Base-by-base conservation (phyloP, 1,140 invertebrate species). In the Lepidotrigona ventralis region DNA sequence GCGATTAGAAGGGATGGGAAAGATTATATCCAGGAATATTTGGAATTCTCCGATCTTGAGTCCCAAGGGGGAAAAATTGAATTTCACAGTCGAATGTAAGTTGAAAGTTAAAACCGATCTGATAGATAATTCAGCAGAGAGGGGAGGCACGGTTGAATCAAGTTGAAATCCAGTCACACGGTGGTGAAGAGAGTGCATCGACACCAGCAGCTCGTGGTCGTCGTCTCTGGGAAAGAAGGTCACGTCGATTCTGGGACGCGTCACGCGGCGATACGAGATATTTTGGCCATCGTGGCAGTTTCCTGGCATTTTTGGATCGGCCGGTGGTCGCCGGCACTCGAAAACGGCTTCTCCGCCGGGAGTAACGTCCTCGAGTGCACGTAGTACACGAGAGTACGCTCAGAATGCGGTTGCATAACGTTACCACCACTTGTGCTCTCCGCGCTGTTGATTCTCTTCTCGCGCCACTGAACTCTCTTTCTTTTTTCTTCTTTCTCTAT, bases 401-500 rank as follows among this genome's bases (percentile, higher is more conserved):
- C 76, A 88, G 89, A 89, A 89, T 89, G 88, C 85, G 81, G 86
- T 89, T 90, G 88, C 88, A 87, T 90, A 90, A 90, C 82, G 78
- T 60, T 63, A 14, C n/a, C 66, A 33, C 60, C 60, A 60, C 85
- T 71, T 26, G 14, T 17, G 8, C 39, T 46, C 39, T 46, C 6
- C 8, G 39, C 39, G 17, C 26, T 21, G 26, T 19, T 26, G 64
- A 15, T 11, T 66, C 29, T 66, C 26, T 66, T 23, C 46, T 60
- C 53, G 39, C 53, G 54, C 26, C 39, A 26, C 64, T 14, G 60
- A 26, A 21, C 21, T 6, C 56, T 58, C 64, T 66, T 15, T n/a
- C 51, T 19, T 66, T 60, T 26, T 53, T 71, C n/a, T 71, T 75
- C 73, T 19, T 73, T 54, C 21, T n/a, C 63, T 19, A n/a, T 33